Base-by-base conservation (phyloP, 2,113 vertebrate species). In the Pandion haliaetus region DNA sequence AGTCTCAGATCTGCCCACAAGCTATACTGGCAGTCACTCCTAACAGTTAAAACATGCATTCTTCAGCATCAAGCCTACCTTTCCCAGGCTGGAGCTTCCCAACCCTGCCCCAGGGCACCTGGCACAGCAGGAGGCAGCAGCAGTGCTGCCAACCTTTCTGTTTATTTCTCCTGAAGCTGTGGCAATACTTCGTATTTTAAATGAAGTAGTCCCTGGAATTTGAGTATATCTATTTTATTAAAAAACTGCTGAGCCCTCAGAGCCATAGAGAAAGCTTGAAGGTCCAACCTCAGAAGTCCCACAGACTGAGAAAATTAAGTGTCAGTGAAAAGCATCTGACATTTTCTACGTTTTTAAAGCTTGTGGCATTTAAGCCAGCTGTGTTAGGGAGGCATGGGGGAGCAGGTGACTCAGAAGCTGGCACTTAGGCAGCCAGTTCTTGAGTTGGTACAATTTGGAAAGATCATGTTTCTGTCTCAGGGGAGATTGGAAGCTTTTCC, bases 51-150 rank as follows among this genome's bases (percentile, higher is more conserved):
- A 95, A 90, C 73, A 67, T 1, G 4, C 40, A 72, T 74, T 87
- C 78, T 69, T 91, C 95, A 76, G 87, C 93, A 95, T 63, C 78
- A 91, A 50, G 32, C 61, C 59, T 72, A 70, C 89, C 94, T 96
- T 95, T 94, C 93, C 84, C 91, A 97, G 74, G 73, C 93, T 71
- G 31, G 42, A 82, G 72, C 74, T 91, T 47, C 62, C 86, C 89
- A 94, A 12, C 54, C 66, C 93, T 80, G 89, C 81, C 84, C 66
- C 78, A 93, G 82, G 89, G 86, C 82, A 92, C 42, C 36, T 94
- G 91, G 91, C 86, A 82, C 13, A 8, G 77, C 72, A 90, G 59
- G 83, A 84, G 50, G 13, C n/a, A 7, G 72, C 47, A 44, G 54
- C 40, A 84, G 31, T 12, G 32, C 49, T 94, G 85, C 80, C 88